phyloP scores from a whole-genome alignment of 2,888 invertebrate species.

The Noctua janthe region DNA sequence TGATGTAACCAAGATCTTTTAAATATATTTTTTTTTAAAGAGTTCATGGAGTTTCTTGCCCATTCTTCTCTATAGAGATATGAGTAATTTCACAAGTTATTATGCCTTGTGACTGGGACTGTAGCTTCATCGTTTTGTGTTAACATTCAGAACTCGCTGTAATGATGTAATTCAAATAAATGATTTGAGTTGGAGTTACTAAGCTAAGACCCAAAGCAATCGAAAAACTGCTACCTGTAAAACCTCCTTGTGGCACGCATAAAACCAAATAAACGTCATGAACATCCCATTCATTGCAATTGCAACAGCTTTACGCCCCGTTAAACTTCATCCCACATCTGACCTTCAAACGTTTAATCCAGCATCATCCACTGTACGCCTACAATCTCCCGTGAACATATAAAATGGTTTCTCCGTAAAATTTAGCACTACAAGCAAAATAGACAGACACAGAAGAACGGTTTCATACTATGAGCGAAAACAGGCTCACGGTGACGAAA shows the following conservation, averaged over 20 bases:
- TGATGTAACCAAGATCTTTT: too few species aligned
- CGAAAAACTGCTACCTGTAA: not conserved
- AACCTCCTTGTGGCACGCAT: not conserved
- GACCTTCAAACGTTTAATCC: constrained; percentile 44
- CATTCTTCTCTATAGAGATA: not conserved
- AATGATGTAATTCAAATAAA: not conserved
- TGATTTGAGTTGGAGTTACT: not conserved
- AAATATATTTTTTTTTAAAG: not conserved
- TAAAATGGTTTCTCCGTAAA: constrained; percentile 59
- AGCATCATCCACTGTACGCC: constrained; percentile 50
- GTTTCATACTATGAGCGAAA: not conserved
- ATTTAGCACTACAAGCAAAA: constrained; percentile 32
- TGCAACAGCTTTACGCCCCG: constrained; percentile 14
- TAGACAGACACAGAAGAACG: not conserved
- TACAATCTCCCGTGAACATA: constrained; percentile 45
- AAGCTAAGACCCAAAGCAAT: not conserved
- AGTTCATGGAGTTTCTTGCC: not conserved
- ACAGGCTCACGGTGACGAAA: not conserved
- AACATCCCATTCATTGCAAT: constrained; percentile 21
- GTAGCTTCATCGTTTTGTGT: not conserved
- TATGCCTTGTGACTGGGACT: not conserved
- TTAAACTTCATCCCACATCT: constrained; percentile 9
- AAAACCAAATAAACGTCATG: not conserved
- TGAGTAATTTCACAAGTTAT: not conserved
- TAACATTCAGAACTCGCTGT: not conserved